Conservation (phyloP, 2,797 vertebrate species). For the Lacerta agilis region DNA sequence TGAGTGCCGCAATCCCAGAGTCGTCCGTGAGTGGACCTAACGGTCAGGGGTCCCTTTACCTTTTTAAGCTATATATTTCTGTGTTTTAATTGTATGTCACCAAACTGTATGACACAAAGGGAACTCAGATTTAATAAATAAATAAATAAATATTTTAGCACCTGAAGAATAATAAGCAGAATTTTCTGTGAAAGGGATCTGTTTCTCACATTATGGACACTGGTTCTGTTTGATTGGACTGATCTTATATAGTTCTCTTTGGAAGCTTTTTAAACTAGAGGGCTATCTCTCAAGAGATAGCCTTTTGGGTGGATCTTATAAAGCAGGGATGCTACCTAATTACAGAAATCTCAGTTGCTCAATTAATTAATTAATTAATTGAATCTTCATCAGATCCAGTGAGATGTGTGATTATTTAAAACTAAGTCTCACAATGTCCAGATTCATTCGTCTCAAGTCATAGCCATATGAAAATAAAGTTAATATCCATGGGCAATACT, state of each 20-base stretch:
- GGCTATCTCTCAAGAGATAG: background rate
- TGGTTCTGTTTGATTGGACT: background rate
- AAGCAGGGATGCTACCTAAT: background rate
- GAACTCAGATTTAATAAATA: background rate
- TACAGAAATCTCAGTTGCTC: background rate
- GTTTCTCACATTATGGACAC: too few species aligned
- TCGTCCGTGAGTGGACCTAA: too few species aligned
- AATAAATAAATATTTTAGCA: background rate
- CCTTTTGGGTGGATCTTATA: background rate
- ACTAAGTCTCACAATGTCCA: too few species aligned
- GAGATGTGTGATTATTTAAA: too few species aligned
- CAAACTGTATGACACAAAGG: background rate
- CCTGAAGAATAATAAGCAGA: background rate
- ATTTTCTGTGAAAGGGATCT: background rate
- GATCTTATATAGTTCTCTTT: background rate
- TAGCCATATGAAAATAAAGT: too few species aligned
- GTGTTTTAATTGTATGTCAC: background rate
- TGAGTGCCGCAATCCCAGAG: background rate
- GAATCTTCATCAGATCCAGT: background rate
- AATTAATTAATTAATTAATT: background rate
- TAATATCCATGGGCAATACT: too few species aligned
- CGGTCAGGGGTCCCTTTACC: too few species aligned
- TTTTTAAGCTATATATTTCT: background rate
- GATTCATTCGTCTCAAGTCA: too few species aligned
- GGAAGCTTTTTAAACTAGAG: background rate